Base-by-base conservation (phyloP, 92 coral and sea anemone species). In the Umimayanthus kanabou region DNA sequence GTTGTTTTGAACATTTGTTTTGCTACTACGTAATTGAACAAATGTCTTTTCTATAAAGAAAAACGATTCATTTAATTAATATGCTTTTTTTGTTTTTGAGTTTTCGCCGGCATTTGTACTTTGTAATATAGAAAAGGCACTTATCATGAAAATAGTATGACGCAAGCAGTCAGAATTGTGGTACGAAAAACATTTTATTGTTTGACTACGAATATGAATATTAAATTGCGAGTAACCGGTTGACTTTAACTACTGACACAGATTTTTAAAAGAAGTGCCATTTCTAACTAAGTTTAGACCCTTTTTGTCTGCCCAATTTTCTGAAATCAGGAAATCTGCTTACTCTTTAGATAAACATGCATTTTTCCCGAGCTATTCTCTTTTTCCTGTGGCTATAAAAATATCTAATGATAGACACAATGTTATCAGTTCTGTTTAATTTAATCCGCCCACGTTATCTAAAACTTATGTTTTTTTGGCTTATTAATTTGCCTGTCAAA, bases 141-240 rank as follows among this genome's bases (percentile, higher is more conserved):
- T 70, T 28, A 45, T 28, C 42, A 70, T 15, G 49, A 82, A 82
- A 82, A 81, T 75, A 69, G 5, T 20, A 65, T 82, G 86, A 82
- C 77, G 64, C 86, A 66, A 42, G 37, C 25, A 29, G 25, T 39
- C 70, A 37, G 9, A 26, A 45, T 42, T 66, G 85, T 37, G 23
- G 75, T 65, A 22, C 85, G 16, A 61, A 22, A 7, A 39, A 14
- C 6, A 18, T 14, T 82, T 82, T 66, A 66, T 67, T 66, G 30
- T 67, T 82, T 8, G 53, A 16, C 18, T 73, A 11, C 7, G 43
- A 30, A 22, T 29, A 25, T 4, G 39, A 23, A 37, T 28, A 18
- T n/a, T 29, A 81, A 10, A 64, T 66, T 45, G 42, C 66, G 22
- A 43, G 66, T 25, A 33, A 4, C 25, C 15, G 13, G 15, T 42